Percentiles rank a stretch among this genome's conserved stretches.
Conservation (phyloP, 2,797 vertebrate genomes). For the Brachymystax lenok region DNA sequence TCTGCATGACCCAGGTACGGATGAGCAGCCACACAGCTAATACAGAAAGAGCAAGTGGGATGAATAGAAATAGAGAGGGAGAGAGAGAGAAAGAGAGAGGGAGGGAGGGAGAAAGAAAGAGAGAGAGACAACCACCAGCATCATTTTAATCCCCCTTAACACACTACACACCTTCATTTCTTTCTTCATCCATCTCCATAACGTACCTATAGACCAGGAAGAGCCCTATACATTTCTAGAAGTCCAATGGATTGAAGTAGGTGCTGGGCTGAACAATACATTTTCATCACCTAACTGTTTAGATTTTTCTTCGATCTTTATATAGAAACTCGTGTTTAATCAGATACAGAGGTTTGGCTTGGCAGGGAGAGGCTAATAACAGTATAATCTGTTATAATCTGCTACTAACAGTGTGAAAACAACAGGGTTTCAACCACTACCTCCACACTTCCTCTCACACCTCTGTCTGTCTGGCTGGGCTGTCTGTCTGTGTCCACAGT, state of each 20-base stretch:
- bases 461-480: neutral
- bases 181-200: neutral
- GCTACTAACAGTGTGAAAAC: neutral
- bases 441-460: neutral
- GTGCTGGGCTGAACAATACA: neutral
- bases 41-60: conserved; percentile 9
- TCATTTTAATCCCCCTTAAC: too few species aligned
- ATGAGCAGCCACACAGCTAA: conserved; percentile 13
- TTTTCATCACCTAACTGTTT: neutral
- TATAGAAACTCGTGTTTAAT: neutral
- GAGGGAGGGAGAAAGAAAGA: neutral
- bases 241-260: neutral
- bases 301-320: neutral
- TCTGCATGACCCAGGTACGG: neutral
- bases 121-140: neutral
- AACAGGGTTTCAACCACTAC: neutral
- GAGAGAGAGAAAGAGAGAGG: conserved; percentile 20
- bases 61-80: conserved; percentile 9
- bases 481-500: neutral
- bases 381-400: neutral
- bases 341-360: neutral
- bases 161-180: neutral
- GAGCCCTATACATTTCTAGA: neutral
- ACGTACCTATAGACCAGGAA: neutral
- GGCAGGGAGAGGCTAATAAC: too few species aligned